Percentiles rank a stretch among this genome's conserved stretches.
These are phyloP conservation scores for Drosophila imparisetae DNA, from an alignment of 2,888 invertebrate species.

Conservation along the genomic window DNA sequence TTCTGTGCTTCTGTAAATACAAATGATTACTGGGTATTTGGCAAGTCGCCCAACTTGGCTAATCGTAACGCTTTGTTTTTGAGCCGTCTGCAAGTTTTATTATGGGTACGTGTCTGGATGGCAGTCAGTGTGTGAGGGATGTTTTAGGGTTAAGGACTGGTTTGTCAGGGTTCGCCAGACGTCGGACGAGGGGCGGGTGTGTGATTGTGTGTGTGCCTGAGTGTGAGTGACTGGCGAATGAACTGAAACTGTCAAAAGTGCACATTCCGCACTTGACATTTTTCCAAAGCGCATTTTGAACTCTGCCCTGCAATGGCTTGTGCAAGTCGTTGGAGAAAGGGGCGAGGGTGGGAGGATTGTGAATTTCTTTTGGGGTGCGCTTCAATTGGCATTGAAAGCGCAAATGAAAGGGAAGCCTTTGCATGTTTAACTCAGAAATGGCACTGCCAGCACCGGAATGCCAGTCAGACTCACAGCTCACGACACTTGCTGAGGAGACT, in stretches of 20 bases:
- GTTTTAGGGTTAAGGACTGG: constrained; percentile 56
- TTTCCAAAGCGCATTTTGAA: constrained; percentile 74
- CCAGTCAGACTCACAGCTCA: constrained; percentile 38
- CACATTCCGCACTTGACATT: constrained; percentile 82
- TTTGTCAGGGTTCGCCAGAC: constrained; percentile 35
- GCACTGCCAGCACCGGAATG: constrained; percentile 66
- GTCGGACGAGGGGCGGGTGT: constrained; percentile 17
- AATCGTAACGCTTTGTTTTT: neutral
- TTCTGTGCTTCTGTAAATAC: neutral
- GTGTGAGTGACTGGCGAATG: constrained; percentile 66
- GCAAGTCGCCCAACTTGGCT: neutral
- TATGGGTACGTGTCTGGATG: constrained; percentile 63
- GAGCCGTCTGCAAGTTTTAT: constrained; percentile 53
- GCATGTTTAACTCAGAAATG: constrained; percentile 54
- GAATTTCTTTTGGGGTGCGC: constrained; percentile 30
- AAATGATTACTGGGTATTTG: constrained; percentile 18
- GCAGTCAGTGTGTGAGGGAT: constrained; percentile 51
- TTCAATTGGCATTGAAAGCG: constrained; percentile 72
- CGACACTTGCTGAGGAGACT: constrained; percentile 19
- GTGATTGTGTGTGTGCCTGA: constrained; percentile 6
- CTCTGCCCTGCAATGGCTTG: constrained; percentile 33
- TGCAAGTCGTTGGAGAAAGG: neutral
- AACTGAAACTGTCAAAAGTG: constrained; percentile 82
- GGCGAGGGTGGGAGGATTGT: neutral
- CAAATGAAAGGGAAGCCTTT: constrained; percentile 73